Evolutionary conservation across 2,113 vertebrate genomes (phyloP).

Genomic region (Gorsachius goisagi): DNA sequence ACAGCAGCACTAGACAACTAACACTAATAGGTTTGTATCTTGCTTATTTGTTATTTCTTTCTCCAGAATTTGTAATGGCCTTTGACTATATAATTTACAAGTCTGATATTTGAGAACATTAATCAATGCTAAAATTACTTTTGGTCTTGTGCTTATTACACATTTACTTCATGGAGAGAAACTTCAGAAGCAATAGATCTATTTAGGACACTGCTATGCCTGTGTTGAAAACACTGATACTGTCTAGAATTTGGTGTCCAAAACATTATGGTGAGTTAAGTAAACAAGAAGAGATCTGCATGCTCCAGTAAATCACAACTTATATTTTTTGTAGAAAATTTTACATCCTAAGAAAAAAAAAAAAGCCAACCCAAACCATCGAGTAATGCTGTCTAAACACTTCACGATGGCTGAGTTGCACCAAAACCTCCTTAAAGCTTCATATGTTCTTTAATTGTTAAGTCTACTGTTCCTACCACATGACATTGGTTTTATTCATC

Average conservation of each 20-base stretch:
- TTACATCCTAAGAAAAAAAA: not conserved
- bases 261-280: not conserved
- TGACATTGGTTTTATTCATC: fast-evolving
- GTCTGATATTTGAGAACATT: not conserved
- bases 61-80: not conserved
- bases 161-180: not conserved
- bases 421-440: not conserved
- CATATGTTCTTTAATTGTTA: not conserved
- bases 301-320: not conserved
- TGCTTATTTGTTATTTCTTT: not conserved
- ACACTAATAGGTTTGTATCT: not conserved
- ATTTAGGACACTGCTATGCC: not conserved
- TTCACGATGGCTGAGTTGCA: not conserved
- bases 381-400: not conserved
- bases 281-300: not conserved
- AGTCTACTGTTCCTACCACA: not conserved
- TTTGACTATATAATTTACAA: not conserved
- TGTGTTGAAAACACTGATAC: not conserved
- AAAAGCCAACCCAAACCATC: too few relatives aligned
- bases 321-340: fast-evolving
- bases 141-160: not conserved
- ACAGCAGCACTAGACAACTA: not conserved
- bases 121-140: not conserved
- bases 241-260: not conserved
- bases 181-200: not conserved